Percentiles rank a stretch among this genome's conserved stretches.
Evolutionary conservation across 2,888 invertebrate species (phyloP).

Genomic region (Oscheius sp.): DNA sequence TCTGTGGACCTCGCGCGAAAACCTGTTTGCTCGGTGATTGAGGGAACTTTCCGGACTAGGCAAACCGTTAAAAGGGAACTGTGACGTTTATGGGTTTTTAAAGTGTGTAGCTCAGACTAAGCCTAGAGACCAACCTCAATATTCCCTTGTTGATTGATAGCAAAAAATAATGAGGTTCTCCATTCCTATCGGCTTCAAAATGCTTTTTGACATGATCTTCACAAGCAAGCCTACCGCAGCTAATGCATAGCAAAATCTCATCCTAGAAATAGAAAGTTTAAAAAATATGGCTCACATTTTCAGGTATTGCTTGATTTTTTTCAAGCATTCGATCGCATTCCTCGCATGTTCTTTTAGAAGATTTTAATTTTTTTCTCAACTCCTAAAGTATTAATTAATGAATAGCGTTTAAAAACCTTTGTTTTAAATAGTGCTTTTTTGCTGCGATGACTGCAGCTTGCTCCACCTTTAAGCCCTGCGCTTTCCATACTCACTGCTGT

Average conservation of each 20-base stretch:
- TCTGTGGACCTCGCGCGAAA: constrained; percentile 6
- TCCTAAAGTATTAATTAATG: neutral
- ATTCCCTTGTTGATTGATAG: neutral
- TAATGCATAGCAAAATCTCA: constrained; percentile 22
- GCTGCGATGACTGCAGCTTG: constrained; percentile 22
- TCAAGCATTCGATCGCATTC: neutral
- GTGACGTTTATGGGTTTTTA: neutral
- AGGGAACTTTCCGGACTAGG: neutral
- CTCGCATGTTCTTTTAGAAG: neutral
- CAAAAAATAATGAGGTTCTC: constrained; percentile 23
- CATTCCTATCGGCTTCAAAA: constrained; percentile 19
- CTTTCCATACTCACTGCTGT: neutral
- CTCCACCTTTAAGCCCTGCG: constrained; percentile 28
- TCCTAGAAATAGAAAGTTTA: neutral
- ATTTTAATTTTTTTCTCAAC: neutral
- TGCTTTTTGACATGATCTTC: constrained; percentile 21
- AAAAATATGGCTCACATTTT: neutral
- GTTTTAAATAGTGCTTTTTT: constrained; percentile 28
- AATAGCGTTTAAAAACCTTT: constrained; percentile 25
- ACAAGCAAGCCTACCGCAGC: constrained; percentile 26
- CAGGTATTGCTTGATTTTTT: neutral
- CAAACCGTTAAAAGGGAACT: neutral
- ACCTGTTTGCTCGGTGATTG: constrained; percentile 26
- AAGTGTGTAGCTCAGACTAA: neutral
- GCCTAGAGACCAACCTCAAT: constrained; percentile 18